These are phyloP conservation scores for Scolopax rusticola DNA, from an alignment of 2,797 vertebrate genomes.

Conservation along the genomic window DNA sequence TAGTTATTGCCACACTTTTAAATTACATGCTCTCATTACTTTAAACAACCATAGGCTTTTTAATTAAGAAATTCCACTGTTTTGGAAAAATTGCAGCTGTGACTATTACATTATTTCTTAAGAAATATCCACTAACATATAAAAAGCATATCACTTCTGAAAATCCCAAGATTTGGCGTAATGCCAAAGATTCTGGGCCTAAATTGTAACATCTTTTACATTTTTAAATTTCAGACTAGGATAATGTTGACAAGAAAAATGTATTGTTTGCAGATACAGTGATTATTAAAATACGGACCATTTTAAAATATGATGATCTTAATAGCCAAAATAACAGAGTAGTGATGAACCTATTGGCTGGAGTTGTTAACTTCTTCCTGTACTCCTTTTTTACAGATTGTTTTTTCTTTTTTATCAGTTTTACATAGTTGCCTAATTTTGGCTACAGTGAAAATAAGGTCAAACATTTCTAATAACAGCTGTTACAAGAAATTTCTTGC, in stretches of 20 bases:
- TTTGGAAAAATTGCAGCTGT: neutral
- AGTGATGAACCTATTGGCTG: neutral
- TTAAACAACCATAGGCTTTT: neutral
- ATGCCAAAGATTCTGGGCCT: neutral
- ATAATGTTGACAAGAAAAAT: neutral
- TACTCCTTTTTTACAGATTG: neutral
- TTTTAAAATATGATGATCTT: neutral
- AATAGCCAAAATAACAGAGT: neutral
- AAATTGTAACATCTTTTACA: neutral
- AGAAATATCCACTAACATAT: neutral
- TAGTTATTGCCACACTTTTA: neutral
- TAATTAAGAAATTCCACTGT: neutral
- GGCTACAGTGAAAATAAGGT: neutral
- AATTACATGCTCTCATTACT: neutral
- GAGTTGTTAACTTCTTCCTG: neutral
- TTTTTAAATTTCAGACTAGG: neutral
- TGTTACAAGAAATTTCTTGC: constrained; percentile 33
- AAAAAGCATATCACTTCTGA: neutral
- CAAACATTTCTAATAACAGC: constrained; percentile 7
- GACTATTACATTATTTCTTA: neutral
- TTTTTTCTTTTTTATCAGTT: neutral
- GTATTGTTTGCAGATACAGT: neutral
- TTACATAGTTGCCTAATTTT: constrained; percentile 9
- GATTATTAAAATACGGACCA: neutral
- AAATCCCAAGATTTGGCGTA: neutral